Percentiles rank a stretch among this genome's conserved stretches.
phyloP scores from a whole-genome alignment of 53 echinoderm and acorn worm species.

The Mesocentrotus franciscanus region DNA sequence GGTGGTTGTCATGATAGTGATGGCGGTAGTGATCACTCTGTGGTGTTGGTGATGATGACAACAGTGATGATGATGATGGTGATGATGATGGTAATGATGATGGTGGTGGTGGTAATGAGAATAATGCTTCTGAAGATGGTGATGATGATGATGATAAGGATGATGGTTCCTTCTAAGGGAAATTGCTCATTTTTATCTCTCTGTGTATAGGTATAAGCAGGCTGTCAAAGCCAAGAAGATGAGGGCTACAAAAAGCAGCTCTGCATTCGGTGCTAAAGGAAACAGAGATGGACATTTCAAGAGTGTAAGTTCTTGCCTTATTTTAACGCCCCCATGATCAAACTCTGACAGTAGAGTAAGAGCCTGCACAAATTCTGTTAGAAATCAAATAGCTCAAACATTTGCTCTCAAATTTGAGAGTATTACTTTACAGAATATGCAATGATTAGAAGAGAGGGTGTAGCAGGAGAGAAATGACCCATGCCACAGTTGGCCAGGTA shows the following conservation, averaged over 20 bases:
- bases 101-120: background rate
- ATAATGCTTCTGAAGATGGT: background rate
- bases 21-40: background rate
- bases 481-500: too few species aligned
- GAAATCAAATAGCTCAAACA: background rate
- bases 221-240: slow-evolving; percentile 95
- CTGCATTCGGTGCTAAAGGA: slow-evolving; percentile 89
- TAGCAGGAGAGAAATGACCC: too few species aligned
- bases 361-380: background rate
- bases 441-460: too few species aligned
- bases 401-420: too few species aligned
- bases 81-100: background rate
- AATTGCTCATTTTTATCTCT: background rate
- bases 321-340: background rate
- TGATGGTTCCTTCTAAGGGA: background rate
- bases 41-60: background rate
- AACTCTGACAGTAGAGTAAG: background rate
- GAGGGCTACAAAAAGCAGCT: slow-evolving; percentile 78
- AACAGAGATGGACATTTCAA: slow-evolving; percentile 79
- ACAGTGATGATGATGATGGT: background rate
- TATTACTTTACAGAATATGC: too few species aligned
- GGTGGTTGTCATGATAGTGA: background rate
- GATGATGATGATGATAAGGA: background rate
- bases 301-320: slow-evolving; percentile 67
- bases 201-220: slow-evolving; percentile 78